Evolutionary conservation across 64 coral and sea anemone genomes (phyloP).

Genomic region (Stichodactyla helianthus): DNA sequence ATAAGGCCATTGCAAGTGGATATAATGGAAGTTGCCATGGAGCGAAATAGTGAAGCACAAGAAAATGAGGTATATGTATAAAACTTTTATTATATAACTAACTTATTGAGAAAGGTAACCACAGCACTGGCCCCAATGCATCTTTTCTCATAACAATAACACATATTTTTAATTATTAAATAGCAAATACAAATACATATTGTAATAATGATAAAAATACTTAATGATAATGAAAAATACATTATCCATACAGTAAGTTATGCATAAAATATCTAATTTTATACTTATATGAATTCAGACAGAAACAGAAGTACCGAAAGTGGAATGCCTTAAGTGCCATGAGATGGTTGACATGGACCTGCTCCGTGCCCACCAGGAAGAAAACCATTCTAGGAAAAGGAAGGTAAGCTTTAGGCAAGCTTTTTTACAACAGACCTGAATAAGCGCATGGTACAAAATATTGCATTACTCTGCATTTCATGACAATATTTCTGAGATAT

Average conservation of each 20-base stretch:
- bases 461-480: too few species aligned
- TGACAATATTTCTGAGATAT: too few species aligned
- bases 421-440: too few species aligned
- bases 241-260: not conserved
- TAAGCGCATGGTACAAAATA: too few species aligned
- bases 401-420: constrained; percentile 17
- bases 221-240: not conserved
- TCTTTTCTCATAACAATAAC: too few species aligned
- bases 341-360: constrained; percentile 26
- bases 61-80: not conserved
- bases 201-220: not conserved
- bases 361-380: constrained; percentile 22
- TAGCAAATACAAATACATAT: too few species aligned
- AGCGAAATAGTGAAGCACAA: not conserved
- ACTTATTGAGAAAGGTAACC: not conserved
- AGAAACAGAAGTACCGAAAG: constrained; percentile 16
- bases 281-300: not conserved
- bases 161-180: too few species aligned
- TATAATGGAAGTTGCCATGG: not conserved
- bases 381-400: constrained; percentile 12
- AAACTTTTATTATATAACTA: not conserved
- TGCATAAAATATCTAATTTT: not conserved
- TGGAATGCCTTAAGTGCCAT: constrained; percentile 32
- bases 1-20: constrained; percentile 47
- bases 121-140: too few species aligned